Conservation (phyloP, 2,113 vertebrate species). For the Bujurquina vittata region DNA sequence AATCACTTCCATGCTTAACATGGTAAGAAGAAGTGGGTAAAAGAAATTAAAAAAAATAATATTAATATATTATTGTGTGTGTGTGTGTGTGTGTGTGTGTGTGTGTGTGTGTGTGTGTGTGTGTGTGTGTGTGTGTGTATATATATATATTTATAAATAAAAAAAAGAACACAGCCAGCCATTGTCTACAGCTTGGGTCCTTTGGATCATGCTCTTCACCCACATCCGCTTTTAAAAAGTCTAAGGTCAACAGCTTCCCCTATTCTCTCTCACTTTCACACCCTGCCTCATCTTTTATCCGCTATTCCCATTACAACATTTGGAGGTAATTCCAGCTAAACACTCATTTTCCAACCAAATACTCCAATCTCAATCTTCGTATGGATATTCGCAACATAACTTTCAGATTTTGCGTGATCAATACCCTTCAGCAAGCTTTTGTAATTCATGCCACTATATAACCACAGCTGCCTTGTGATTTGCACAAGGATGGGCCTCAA, state of each 20-base stretch:
- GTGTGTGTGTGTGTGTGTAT: no score
- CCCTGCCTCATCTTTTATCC: slow-evolving; percentile 39
- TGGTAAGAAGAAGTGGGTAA: no score
- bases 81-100: no score
- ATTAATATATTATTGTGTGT: no score
- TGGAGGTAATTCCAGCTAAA: slow-evolving; percentile 45
- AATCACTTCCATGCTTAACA: no score
- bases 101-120: no score
- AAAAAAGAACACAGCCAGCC: slow-evolving; percentile 19
- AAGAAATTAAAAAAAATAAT: no score
- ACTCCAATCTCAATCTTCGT: slow-evolving; percentile 21
- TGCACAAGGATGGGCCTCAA: slow-evolving; percentile 20
- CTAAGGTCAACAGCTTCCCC: slow-evolving; percentile 75
- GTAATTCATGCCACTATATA: slow-evolving; percentile 17
- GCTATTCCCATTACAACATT: slow-evolving; percentile 32
- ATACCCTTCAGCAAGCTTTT: slow-evolving; percentile 8
- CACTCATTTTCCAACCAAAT: slow-evolving; percentile 41
- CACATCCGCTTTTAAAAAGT: slow-evolving; percentile 77
- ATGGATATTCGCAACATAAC: slow-evolving; percentile 1
- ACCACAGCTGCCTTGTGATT: slow-evolving; percentile 41
- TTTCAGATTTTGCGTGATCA: slow-evolving; percentile 26
- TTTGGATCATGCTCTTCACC: slow-evolving; percentile 55
- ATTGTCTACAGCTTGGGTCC: slow-evolving; percentile 23
- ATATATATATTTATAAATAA: neutral
- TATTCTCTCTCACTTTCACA: slow-evolving; percentile 79